Evolutionary conservation across 1,140 invertebrate genomes (phyloP).

Genomic region (Bombus ignitus): DNA sequence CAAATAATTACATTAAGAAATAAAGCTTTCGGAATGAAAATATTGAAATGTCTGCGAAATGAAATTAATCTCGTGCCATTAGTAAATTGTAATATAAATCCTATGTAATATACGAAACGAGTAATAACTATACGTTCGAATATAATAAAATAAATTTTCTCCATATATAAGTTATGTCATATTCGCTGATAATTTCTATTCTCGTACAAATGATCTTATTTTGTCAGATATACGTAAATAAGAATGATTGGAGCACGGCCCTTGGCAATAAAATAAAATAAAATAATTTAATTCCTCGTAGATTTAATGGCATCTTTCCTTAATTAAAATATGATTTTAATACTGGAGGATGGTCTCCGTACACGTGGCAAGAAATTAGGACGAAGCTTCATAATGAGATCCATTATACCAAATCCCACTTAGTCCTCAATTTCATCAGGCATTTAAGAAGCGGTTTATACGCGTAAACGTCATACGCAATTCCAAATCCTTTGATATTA

Average conservation of each 20-base stretch:
- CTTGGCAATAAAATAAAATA: not conserved
- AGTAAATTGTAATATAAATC: not conserved
- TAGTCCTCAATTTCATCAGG: not conserved
- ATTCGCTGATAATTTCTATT: too few species aligned
- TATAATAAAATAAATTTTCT: not conserved
- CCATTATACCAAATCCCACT: not conserved
- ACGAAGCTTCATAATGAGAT: slow-evolving; percentile 19
- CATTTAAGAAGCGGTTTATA: not conserved
- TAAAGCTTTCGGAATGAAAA: too few species aligned
- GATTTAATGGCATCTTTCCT: too few species aligned
- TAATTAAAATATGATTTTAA: not conserved
- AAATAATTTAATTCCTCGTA: not conserved
- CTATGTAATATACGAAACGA: not conserved
- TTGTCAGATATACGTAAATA: too few species aligned
- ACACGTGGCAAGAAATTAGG: not conserved
- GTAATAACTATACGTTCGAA: not conserved
- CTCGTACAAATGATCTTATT: too few species aligned
- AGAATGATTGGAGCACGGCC: not conserved
- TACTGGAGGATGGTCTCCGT: not conserved
- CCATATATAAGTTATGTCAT: too few species aligned
- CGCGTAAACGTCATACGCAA: too few species aligned
- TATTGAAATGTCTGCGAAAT: not conserved
- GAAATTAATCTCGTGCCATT: not conserved
- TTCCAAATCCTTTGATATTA: not conserved
- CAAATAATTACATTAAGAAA: not conserved